Conservation (phyloP, 2,888 invertebrate genomes). For the Athrips mouffetella region DNA sequence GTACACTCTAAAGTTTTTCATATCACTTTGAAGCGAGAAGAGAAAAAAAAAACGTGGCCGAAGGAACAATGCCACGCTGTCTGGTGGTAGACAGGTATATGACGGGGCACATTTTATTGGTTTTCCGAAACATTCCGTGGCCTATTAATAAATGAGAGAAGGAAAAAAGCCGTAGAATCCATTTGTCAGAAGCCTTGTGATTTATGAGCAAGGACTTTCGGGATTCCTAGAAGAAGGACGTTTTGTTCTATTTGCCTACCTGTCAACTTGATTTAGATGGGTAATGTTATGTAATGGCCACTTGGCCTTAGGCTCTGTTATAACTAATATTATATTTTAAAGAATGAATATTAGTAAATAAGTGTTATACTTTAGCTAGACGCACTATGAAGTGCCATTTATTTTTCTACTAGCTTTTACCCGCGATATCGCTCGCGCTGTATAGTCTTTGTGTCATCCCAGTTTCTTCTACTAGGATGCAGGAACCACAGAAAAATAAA, state of each 20-base stretch:
- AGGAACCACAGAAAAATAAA: no score
- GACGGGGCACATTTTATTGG: conserved; percentile 78
- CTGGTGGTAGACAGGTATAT: conserved; percentile 75
- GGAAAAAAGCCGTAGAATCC: conserved; percentile 74
- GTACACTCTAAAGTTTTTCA: conserved; percentile 33
- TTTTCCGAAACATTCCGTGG: conserved; percentile 76
- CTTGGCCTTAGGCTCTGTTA: conserved; percentile 28
- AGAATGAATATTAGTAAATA: no score
- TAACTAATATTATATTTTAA: no score
- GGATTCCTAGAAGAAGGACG: conserved; percentile 71
- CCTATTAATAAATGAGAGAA: conserved; percentile 77
- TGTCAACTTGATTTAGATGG: conserved; percentile 74
- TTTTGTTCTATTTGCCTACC: conserved; percentile 78
- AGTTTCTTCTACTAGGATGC: no score
- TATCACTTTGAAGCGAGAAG: conserved; percentile 40
- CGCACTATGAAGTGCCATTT: no score
- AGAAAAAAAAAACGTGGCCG: conserved; percentile 39
- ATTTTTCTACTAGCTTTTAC: no score
- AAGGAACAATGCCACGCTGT: conserved; percentile 75
- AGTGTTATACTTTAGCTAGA: no score
- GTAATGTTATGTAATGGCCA: conserved; percentile 45
- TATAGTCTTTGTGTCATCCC: no score
- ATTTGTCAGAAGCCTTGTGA: conserved; percentile 74
- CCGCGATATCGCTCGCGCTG: no score
- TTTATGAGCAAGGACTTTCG: conserved; percentile 72